Evolutionary conservation across 2,113 vertebrate genomes (phyloP).

Genomic region (Phalacrocorax carbo): DNA sequence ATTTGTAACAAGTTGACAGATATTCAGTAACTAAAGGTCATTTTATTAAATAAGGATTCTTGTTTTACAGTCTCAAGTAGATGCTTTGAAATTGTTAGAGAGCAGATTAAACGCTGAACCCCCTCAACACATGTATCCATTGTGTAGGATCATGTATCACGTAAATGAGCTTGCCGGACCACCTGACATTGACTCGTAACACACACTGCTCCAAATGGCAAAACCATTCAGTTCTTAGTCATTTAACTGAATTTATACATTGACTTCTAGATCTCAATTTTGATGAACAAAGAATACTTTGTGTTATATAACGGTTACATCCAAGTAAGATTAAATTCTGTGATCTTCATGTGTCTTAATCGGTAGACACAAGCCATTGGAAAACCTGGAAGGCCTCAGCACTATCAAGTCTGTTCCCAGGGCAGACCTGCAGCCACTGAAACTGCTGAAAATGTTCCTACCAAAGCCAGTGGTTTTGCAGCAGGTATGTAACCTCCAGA

Average conservation of each 20-base stretch:
- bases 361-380: not conserved
- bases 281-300: not conserved
- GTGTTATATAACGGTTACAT: not conserved
- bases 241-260: not conserved
- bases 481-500: not conserved
- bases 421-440: not conserved
- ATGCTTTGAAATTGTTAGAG: not conserved
- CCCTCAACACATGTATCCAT: fast-evolving
- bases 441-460: not conserved
- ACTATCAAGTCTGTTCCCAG: not conserved
- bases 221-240: not conserved
- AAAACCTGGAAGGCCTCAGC: not conserved
- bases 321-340: not conserved
- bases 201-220: not conserved
- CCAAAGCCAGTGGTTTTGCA: not conserved
- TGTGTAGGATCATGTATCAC: fast-evolving
- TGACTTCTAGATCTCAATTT: not conserved
- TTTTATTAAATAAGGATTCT: not conserved
- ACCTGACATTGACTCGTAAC: not conserved
- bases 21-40: not conserved
- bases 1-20: not conserved
- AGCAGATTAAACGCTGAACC: not conserved
- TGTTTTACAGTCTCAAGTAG: not conserved
- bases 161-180: not conserved
- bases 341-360: not conserved